A percentile compares a stretch with the other conserved stretches of the same genome.
Evolutionary conservation across 2,888 invertebrate species (phyloP).

Genomic region (Oscheius sp.): DNA sequence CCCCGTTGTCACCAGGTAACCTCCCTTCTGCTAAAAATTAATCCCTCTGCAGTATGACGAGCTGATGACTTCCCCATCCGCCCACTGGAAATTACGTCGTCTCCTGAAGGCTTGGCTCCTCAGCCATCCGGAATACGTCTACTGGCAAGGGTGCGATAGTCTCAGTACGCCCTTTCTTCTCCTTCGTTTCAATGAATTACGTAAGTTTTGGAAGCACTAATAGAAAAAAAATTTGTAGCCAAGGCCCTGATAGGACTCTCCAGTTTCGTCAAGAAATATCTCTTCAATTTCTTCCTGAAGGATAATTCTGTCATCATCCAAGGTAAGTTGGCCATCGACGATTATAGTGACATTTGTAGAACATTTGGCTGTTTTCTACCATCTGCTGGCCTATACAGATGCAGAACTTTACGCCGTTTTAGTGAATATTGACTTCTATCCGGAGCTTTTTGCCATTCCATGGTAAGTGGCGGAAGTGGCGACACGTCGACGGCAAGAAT

Average conservation of each 20-base stretch:
- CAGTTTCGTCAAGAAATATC: conserved; percentile 93
- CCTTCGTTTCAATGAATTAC: conserved; percentile 93
- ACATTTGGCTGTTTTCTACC: conserved; percentile 95
- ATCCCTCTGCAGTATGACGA: conserved; percentile 88
- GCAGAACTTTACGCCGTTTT: conserved; percentile 90
- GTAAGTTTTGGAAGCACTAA: background rate
- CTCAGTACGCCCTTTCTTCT: conserved; percentile 95
- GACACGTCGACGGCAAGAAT: too few relatives aligned
- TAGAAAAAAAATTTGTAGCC: conserved; percentile 78
- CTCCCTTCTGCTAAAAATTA: background rate
- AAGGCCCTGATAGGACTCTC: conserved; percentile 94
- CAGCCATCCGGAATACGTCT: conserved; percentile 93
- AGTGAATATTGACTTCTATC: conserved; percentile 89
- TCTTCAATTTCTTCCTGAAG: conserved; percentile 94
- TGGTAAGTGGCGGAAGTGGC: too few relatives aligned
- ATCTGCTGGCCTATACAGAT: conserved; percentile 94
- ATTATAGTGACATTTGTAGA: conserved; percentile 77
- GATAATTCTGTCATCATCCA: conserved; percentile 96
- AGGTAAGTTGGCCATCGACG: conserved; percentile 72
- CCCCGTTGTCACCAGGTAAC: conserved; percentile 86
- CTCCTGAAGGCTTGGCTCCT: conserved; percentile 85
- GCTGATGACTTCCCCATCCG: conserved; percentile 90
- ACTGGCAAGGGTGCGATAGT: conserved; percentile 99
- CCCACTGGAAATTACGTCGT: conserved; percentile 89
- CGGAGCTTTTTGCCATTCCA: conserved; percentile 96